phyloP scores from a whole-genome alignment of 2,797 vertebrate species.

The Cyclura pinguis region DNA sequence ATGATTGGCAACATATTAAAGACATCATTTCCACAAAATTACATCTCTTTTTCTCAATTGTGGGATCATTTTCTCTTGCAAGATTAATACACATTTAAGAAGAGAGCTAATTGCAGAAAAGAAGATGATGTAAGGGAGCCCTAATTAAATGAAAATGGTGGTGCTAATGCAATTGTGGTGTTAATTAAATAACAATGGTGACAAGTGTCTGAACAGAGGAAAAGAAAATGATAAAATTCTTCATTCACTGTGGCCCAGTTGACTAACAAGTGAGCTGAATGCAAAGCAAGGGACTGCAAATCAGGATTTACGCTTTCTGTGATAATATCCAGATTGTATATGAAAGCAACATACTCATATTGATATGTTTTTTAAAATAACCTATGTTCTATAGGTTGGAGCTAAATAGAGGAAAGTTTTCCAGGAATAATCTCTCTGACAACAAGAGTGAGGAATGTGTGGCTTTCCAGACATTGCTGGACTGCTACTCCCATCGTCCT shows the following conservation, averaged over 20 bases:
- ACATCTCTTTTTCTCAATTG: slow-evolving; percentile 70
- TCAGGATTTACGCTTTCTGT: slow-evolving; percentile 49
- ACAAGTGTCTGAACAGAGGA: slow-evolving; percentile 72
- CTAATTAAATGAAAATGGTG: slow-evolving; percentile 75
- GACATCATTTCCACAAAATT: slow-evolving; percentile 71
- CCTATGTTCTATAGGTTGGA: not conserved
- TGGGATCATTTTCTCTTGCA: slow-evolving; percentile 65
- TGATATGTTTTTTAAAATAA: not conserved
- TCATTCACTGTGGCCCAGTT: slow-evolving; percentile 66
- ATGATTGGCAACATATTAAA: slow-evolving; percentile 69
- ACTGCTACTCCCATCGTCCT: not conserved
- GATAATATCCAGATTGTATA: not conserved
- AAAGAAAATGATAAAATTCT: slow-evolving; percentile 74
- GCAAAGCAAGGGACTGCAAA: slow-evolving; percentile 35
- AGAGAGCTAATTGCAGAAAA: slow-evolving; percentile 76
- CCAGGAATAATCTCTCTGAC: not conserved
- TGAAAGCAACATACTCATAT: not conserved
- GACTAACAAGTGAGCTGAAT: slow-evolving; percentile 60
- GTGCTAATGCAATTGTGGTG: slow-evolving; percentile 75
- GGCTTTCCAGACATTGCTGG: not conserved
- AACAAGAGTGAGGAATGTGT: not conserved
- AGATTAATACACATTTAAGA: slow-evolving; percentile 78
- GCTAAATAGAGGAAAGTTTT: not conserved
- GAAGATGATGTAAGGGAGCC: slow-evolving; percentile 67
- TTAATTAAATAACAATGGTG: slow-evolving; percentile 79